Evolutionary conservation across 2,888 invertebrate genomes (phyloP).

Genomic region (Bombylius discolor): DNA sequence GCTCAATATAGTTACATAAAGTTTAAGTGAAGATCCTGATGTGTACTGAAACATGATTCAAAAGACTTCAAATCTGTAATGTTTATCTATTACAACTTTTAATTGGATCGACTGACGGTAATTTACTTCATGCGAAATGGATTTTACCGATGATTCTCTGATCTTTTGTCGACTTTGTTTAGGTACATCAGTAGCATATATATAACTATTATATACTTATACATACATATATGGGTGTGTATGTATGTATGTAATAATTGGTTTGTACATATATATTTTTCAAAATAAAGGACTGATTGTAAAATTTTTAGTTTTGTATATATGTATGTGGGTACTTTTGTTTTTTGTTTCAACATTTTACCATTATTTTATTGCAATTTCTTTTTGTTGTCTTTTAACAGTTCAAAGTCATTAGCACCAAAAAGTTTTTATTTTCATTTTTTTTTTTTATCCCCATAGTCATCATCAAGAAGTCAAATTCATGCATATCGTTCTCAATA

Average conservation of each 20-base stretch:
- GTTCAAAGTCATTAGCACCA: slow-evolving; percentile 3
- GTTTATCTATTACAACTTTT: slow-evolving; percentile 16
- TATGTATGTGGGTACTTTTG: too few relatives aligned
- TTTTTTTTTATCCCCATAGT: neutral
- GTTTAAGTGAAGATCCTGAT: neutral
- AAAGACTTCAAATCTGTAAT: slow-evolving; percentile 12
- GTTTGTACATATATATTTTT: too few relatives aligned
- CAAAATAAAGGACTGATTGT: too few relatives aligned
- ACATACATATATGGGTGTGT: too few relatives aligned
- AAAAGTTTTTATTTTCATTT: neutral
- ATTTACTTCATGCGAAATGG: slow-evolving; percentile 7
- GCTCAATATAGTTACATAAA: neutral
- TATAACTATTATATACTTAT: too few relatives aligned
- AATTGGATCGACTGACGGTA: slow-evolving; percentile 13
- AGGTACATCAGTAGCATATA: neutral
- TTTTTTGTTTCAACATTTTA: neutral
- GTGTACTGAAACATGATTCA: slow-evolving; percentile 5
- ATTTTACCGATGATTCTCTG: neutral
- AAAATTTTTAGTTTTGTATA: too few relatives aligned
- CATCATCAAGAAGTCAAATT: neutral
- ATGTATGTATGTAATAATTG: too few relatives aligned
- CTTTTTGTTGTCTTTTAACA: too few relatives aligned
- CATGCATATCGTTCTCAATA: slow-evolving; percentile 6
- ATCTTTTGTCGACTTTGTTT: too few relatives aligned
- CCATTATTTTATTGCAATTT: neutral